A percentile compares a stretch with the other conserved stretches of the same genome.
phyloP scores from a whole-genome alignment of 2,797 vertebrate species.

The Mastacembelus armatus region DNA sequence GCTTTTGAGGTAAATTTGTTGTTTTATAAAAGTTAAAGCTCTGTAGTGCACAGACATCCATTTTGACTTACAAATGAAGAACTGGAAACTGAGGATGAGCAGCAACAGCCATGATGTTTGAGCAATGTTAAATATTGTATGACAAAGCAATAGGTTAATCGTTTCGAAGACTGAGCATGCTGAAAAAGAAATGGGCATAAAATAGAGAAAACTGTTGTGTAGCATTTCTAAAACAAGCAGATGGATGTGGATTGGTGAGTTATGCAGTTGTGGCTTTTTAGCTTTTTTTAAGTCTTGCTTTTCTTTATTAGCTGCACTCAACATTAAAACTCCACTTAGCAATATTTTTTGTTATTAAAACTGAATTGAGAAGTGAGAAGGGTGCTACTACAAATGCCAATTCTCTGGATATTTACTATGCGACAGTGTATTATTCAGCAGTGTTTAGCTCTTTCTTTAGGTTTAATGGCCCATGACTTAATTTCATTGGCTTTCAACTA shows the following conservation, averaged over 20 bases:
- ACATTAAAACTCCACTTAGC: constrained; percentile 5
- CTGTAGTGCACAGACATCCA: too few relatives aligned
- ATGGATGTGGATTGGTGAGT: not conserved
- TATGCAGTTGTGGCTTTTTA: not conserved
- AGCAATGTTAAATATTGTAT: not conserved
- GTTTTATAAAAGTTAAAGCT: not conserved
- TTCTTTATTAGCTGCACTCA: constrained; percentile 6
- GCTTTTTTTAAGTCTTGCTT: not conserved
- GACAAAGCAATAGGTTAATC: not conserved
- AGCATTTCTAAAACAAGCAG: not conserved
- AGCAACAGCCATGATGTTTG: not conserved
- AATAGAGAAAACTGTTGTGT: not conserved
- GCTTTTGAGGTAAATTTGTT: not conserved
- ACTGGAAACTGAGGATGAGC: not conserved
- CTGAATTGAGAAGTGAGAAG: not conserved
- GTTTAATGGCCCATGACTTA: not conserved
- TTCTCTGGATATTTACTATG: not conserved
- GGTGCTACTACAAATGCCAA: not conserved
- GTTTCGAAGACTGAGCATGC: not conserved
- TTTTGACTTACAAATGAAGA: not conserved
- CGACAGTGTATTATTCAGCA: not conserved
- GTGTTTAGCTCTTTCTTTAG: not conserved
- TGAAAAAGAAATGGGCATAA: not conserved
- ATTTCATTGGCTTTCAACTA: too few relatives aligned
- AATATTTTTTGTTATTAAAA: not conserved